Evolutionary conservation across 2,113 vertebrate genomes (phyloP).

Genomic region (Strigops habroptila): DNA sequence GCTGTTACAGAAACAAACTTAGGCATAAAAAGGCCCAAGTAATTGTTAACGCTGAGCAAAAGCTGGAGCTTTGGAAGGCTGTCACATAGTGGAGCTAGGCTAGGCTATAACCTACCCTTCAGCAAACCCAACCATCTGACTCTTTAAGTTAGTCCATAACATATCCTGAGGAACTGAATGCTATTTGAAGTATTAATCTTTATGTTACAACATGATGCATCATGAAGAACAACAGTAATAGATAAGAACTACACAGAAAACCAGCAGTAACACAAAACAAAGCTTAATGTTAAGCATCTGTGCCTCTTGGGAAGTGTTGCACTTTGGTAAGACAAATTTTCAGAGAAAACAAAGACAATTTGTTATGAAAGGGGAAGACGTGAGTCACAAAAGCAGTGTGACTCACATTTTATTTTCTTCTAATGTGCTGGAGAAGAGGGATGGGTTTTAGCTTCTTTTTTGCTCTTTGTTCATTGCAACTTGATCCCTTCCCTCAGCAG

Average conservation of each 20-base stretch:
- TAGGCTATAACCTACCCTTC: not conserved
- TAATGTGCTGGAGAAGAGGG: not conserved
- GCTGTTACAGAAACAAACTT: not conserved
- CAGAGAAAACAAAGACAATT: not conserved
- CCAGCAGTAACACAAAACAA: not conserved
- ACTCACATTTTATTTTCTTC: not conserved
- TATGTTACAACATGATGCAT: not conserved
- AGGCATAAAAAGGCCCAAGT: not conserved
- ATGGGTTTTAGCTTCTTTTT: not conserved
- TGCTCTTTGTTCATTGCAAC: not conserved
- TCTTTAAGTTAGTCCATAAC: accelerated
- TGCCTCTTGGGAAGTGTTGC: not conserved
- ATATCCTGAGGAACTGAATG: not conserved
- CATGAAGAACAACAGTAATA: not conserved
- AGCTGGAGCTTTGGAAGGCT: not conserved
- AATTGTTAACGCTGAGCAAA: not conserved
- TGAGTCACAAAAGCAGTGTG: not conserved
- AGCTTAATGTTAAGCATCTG: not conserved
- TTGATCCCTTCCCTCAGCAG: not conserved
- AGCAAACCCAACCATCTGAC: not conserved
- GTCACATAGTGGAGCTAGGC: not conserved
- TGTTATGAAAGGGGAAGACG: not conserved
- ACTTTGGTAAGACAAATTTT: not conserved
- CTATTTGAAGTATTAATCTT: not conserved
- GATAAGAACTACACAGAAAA: not conserved